Base-by-base conservation (phyloP, 2,888 invertebrate species). In the Cephus pygmeus region DNA sequence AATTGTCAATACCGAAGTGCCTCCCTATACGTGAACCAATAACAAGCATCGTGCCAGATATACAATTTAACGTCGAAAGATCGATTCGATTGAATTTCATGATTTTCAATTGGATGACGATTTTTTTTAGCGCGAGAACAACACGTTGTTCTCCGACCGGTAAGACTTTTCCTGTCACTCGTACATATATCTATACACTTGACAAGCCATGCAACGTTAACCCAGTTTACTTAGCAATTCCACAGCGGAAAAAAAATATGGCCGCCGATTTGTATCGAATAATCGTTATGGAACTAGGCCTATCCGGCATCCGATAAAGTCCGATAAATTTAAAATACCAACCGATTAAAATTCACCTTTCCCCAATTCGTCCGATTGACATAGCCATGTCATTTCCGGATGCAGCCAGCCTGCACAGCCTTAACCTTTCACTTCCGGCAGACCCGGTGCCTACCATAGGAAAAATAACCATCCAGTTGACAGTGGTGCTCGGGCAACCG, bases 401-500 rank as follows among this genome's bases (percentile, higher is more conserved):
- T 56, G 56, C 56, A 9, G 15, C 23, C 71, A 23, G 12, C 1
- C 71, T 3, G 15, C 6, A 75, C 69, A 77, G 75, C 77, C 77
- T 77, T 77, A 77, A 77, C 77, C 77, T 77, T 77, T 77, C 77
- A 75, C 75, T 77, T 77, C 77, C 77, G 77, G 36, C 40, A 73
- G 30, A 12, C 15, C 4, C 3, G 35, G 12, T 11, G 73, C 40
- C 34, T 11, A 34, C 35, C 1, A n/a, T 33, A 15, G 56, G 69
- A 69, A 80, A 69, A 77, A 81, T 76, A 77, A 75, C 78, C 75
- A 75, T 78, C 75, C 36, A 23, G 76, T 82, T 79, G 82, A 80
- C 83, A 81, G 82, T 80, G 84, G 81, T 80, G 84, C 36, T 81
- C 75, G 33, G 69, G 71, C 71, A 77, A 76, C 76, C 83, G 75